Base-by-base conservation (phyloP, 2,113 vertebrate species). In the Corynorhinus townsendii region DNA sequence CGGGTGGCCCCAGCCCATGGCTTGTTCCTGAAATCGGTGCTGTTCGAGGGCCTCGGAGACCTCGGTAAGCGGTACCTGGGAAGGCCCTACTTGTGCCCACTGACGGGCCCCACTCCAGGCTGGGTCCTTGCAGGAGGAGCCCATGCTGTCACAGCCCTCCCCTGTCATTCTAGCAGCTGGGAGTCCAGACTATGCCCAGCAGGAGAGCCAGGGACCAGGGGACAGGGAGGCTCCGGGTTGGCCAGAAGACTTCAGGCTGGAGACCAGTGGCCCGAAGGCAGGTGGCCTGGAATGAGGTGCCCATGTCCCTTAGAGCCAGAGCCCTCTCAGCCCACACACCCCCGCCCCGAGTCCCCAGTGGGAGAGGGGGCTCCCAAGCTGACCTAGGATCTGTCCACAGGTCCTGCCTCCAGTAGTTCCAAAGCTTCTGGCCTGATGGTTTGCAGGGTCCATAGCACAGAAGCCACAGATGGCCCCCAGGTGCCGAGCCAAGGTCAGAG, bases 21-120 rank as follows among this genome's bases (percentile, higher is more conserved):
- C 79, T 98, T 99, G 79, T 99, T 99, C 93, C 98, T 99, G 26
- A 98, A 99, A 52, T 97, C 96, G 0, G 99, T 99, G 96, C 98
- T 99, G 8, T 99, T 99, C 20, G 56, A 82, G 0, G 81, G 96
- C n/a, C 79, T 92, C 24, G 62, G 82, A 0, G 82, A 97, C 22
- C 72, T 93, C 0, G 94, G 95, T 97, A 72, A 93, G 94, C 72
- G 43, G 43, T 9, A 69, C 33, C 19, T 5, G 19, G 6, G 22
- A 8, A 24, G 59, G 28, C 17, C 35, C 38, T 26, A 17, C 17
- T 1, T 49, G 47, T 43, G 28, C 3, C 11, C n/a, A 47, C 64
- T 0, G 0, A 6, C 11, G 6, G 64, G n/a, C 54, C 69, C 0
- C 6, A 11, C 35, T 49, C 76, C n/a, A 11, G 59, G 56, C 28